phyloP scores from a whole-genome alignment of 2,797 vertebrate genomes.

The Xyrichtys novacula region DNA sequence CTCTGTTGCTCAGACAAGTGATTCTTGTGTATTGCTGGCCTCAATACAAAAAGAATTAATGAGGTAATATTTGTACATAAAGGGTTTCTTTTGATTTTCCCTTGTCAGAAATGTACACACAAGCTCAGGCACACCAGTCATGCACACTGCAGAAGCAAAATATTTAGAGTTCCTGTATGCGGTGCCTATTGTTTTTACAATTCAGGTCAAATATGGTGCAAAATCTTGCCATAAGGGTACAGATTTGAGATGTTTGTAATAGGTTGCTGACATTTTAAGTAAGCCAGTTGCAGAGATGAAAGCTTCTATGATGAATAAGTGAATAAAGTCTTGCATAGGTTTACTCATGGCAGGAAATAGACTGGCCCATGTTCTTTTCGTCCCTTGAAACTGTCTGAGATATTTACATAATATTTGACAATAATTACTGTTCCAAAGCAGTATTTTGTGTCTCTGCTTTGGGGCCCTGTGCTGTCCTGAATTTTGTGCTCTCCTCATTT shows the following conservation, averaged over 20 bases:
- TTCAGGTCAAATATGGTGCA: constrained; percentile 35
- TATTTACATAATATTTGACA: constrained; percentile 45
- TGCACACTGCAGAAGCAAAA: constrained; percentile 73
- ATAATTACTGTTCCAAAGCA: constrained; percentile 63
- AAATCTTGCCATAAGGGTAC: constrained; percentile 42
- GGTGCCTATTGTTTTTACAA: constrained; percentile 32
- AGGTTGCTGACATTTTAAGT: constrained; percentile 48
- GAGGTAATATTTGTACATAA: constrained; percentile 99
- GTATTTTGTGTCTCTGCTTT: constrained; percentile 51
- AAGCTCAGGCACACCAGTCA: constrained; percentile 78
- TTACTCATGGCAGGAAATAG: constrained; percentile 56
- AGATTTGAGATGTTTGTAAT: constrained; percentile 62
- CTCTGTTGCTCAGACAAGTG: constrained; percentile 87
- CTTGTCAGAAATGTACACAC: constrained; percentile 80
- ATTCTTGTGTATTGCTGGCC: constrained; percentile 83
- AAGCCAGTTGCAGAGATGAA: constrained; percentile 45
- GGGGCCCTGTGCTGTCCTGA: constrained; percentile 76
- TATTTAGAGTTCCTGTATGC: constrained; percentile 39
- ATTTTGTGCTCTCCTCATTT: constrained; percentile 67
- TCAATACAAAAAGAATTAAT: constrained; percentile 94
- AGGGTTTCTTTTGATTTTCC: constrained; percentile 84
- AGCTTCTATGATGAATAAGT: constrained; percentile 70
- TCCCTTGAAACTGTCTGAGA: constrained; percentile 58
- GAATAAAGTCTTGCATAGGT: constrained; percentile 83
- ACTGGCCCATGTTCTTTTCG: constrained; percentile 69